Evolutionary conservation across 2,113 vertebrate species (phyloP).

Genomic region (Solea solea): DNA sequence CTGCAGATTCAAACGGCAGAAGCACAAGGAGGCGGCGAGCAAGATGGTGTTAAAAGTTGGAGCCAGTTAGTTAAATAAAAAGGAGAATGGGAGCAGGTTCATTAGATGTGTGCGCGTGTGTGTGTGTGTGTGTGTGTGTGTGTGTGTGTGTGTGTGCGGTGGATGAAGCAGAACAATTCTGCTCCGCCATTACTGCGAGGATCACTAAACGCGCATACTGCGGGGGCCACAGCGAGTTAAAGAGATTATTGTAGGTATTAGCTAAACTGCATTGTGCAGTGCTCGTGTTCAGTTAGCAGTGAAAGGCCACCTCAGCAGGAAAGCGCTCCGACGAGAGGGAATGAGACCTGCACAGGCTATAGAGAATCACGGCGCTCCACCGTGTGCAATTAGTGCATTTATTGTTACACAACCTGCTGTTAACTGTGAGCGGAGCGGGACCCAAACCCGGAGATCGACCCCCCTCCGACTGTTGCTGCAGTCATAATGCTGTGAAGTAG

Average conservation of each 20-base stretch:
- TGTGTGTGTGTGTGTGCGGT: no score
- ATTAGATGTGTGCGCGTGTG: no score
- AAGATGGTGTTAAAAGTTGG: conserved; percentile 1
- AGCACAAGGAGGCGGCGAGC: neutral
- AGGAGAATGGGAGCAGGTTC: neutral
- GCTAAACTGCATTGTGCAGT: conserved; percentile 19
- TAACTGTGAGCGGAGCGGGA: conserved; percentile 24
- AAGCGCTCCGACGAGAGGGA: conserved; percentile 6
- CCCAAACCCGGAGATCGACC: neutral
- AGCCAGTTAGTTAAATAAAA: conserved; percentile 21
- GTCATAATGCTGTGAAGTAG: neutral
- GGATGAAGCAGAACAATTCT: neutral
- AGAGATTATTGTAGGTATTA: conserved; percentile 60
- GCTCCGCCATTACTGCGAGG: neutral
- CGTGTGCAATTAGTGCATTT: conserved; percentile 54
- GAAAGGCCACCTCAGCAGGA: conserved; percentile 59
- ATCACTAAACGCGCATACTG: neutral
- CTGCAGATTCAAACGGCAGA: conserved; percentile 13
- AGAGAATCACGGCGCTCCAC: conserved; percentile 37
- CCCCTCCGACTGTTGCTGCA: neutral
- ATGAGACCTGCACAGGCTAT: conserved; percentile 3
- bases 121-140: no score
- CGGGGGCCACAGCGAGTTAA: conserved; percentile 40
- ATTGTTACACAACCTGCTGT: conserved; percentile 35
- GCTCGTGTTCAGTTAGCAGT: conserved; percentile 42